Conservation (phyloP, 1,140 invertebrate genomes). For the Lasioglossum albipes region DNA sequence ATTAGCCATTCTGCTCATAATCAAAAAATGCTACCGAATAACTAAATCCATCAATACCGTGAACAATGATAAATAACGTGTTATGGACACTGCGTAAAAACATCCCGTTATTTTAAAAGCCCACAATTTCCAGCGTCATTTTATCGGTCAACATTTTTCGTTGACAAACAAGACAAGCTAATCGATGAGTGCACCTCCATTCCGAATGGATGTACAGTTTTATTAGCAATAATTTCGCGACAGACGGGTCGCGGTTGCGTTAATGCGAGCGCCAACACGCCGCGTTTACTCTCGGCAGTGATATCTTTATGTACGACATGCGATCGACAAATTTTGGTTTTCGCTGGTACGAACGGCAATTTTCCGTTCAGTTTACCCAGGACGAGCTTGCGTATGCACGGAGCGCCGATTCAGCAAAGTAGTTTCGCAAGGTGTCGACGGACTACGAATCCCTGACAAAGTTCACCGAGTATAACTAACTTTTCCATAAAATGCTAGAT, state of each 20-base stretch:
- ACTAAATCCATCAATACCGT: not conserved
- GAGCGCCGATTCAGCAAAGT: not conserved
- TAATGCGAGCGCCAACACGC: constrained; percentile 15
- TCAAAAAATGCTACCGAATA: too few relatives aligned
- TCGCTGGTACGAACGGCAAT: not conserved
- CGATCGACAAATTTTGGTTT: constrained; percentile 27
- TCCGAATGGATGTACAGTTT: constrained; percentile 1
- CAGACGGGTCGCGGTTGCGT: not conserved
- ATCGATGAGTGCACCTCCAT: not conserved
- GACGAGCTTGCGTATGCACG: not conserved
- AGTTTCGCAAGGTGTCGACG: not conserved
- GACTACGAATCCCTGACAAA: too few relatives aligned
- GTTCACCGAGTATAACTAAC: too few relatives aligned
- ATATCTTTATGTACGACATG: constrained; percentile 10
- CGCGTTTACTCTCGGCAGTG: not conserved
- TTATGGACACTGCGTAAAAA: too few relatives aligned
- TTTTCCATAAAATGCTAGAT: too few relatives aligned
- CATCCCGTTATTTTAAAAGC: not conserved
- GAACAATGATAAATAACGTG: too few relatives aligned
- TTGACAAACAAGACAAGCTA: not conserved
- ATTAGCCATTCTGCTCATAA: too few relatives aligned
- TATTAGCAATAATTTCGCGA: constrained; percentile 17
- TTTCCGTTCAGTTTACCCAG: not conserved
- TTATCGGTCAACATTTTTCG: not conserved
- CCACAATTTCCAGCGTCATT: not conserved